Conservation (phyloP, 2,888 invertebrate genomes). For the Phyllotreta striolata region DNA sequence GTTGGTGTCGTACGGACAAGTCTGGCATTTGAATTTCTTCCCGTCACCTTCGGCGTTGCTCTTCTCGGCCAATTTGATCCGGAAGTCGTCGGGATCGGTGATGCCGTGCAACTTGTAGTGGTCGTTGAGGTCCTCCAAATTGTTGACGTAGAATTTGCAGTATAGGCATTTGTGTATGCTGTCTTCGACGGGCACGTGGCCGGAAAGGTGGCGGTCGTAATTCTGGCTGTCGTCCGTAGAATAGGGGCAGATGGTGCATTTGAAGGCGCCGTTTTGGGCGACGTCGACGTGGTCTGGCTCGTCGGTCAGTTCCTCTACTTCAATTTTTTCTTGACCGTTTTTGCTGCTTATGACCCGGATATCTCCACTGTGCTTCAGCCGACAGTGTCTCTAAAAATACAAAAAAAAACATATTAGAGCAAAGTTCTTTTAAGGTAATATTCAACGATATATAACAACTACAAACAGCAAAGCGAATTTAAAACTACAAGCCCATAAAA, state of each 20-base stretch:
- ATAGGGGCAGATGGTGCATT: slow-evolving; percentile 79
- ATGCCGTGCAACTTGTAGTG: slow-evolving; percentile 74
- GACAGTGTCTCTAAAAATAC: slow-evolving; percentile 74
- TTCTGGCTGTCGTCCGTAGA: slow-evolving; percentile 67
- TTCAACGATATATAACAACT: no score
- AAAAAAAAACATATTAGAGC: slow-evolving; percentile 23
- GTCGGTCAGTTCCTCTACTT: slow-evolving; percentile 57
- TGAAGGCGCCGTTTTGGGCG: slow-evolving; percentile 57
- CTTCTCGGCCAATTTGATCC: slow-evolving; percentile 59
- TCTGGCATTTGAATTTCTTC: slow-evolving; percentile 79
- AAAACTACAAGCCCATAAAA: no score
- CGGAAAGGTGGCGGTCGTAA: slow-evolving; percentile 71
- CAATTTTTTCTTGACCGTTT: slow-evolving; percentile 63
- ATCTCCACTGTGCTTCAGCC: slow-evolving; percentile 79
- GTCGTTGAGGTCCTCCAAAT: slow-evolving; percentile 72
- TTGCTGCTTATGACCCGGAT: slow-evolving; percentile 71
- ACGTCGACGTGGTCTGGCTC: slow-evolving; percentile 59
- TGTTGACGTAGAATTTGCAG: slow-evolving; percentile 81
- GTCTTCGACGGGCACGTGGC: slow-evolving; percentile 73
- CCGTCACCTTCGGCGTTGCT: slow-evolving; percentile 55
- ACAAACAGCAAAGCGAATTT: background rate
- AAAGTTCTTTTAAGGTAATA: background rate
- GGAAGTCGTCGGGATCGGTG: slow-evolving; percentile 67
- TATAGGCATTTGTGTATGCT: slow-evolving; percentile 81
- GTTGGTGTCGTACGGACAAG: slow-evolving; percentile 86